Base-by-base conservation (phyloP, 2,888 invertebrate species). In the Lissonota sp. region DNA sequence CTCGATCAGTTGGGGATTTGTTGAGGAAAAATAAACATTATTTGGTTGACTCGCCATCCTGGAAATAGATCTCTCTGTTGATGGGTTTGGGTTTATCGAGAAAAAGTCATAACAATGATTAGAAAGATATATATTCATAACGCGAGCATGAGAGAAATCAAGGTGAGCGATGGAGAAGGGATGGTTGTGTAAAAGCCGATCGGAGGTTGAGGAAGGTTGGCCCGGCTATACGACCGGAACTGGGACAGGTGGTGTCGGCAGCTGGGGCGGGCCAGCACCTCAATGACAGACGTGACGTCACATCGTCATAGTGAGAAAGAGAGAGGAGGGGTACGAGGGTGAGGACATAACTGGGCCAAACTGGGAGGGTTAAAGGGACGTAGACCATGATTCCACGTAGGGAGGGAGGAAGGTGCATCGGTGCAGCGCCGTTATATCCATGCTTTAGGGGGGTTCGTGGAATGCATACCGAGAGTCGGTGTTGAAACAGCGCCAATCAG, bases 241-340 rank as follows among this genome's bases (percentile, higher is more conserved):
- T 91, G 87, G 91, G 90, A 84, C 91, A 88, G 87, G 88, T 87
- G 1, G 1, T 87, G 87, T 86, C 86, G 85, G 85, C 84, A 87
- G 88, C 87, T 51, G 42, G 5, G 42, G 69, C 14, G 60, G 72
- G 46, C 67, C 57, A 77, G 63, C 87, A 87, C 87, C 90, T 91
- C 91, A 91, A 91, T 91, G 91, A 91, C 91, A 90, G 85, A 80
- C 82, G 86, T 91, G 91, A 91, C 91, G 91, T 91, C 90, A 90
- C 85, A 71, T 55, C 84, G 84, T 84, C 84, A 85, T 60, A 64
- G 58, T 6, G 57, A 40, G 71, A 14, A 64, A 63, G 60, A 67
- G n/a, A 53, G 57, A n/a, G 69, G 40, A 14, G 10, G 12, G 55
- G 42, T 6, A 10, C 83, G 26, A 6, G 70, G 46, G 63, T 57